These are phyloP conservation scores for Heliornis fulica DNA, from an alignment of 2,113 vertebrate species.

Conservation along the genomic window DNA sequence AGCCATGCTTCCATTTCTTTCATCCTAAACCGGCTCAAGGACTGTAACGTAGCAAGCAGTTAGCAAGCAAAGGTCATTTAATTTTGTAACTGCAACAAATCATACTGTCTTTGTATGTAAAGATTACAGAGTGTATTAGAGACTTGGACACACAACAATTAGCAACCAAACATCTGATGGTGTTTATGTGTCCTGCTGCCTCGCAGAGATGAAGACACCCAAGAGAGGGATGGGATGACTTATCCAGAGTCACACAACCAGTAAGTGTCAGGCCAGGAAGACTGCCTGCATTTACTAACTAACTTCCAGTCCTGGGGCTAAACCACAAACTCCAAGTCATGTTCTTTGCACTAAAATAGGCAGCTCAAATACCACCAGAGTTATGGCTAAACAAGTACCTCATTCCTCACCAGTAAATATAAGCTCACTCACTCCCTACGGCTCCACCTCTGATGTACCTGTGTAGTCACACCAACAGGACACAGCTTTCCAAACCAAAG, in stretches of 20 bases:
- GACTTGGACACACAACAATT: background rate
- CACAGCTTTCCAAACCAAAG: background rate
- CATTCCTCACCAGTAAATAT: background rate
- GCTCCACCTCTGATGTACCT: background rate
- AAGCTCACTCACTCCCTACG: background rate
- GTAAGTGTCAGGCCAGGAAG: background rate
- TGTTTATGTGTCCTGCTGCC: background rate
- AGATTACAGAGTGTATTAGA: background rate
- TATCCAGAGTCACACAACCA: background rate
- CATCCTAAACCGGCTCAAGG: background rate
- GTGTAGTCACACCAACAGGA: background rate
- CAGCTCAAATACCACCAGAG: background rate
- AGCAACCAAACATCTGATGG: background rate
- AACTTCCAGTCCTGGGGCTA: background rate
- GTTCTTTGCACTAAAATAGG: background rate
- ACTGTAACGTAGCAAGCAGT: background rate
- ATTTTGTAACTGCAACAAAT: background rate
- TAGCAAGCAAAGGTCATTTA: background rate
- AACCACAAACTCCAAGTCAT: conserved; percentile 13
- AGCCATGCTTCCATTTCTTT: background rate
- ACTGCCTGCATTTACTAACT: background rate
- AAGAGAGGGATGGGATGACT: background rate
- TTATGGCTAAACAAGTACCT: background rate
- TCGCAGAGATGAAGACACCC: background rate
- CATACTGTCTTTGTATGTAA: background rate